Evolutionary conservation across 2,797 vertebrate species (phyloP), one percentile per base, ranked within the genome.

Genomic region (Anguilla megastoma): DNA sequence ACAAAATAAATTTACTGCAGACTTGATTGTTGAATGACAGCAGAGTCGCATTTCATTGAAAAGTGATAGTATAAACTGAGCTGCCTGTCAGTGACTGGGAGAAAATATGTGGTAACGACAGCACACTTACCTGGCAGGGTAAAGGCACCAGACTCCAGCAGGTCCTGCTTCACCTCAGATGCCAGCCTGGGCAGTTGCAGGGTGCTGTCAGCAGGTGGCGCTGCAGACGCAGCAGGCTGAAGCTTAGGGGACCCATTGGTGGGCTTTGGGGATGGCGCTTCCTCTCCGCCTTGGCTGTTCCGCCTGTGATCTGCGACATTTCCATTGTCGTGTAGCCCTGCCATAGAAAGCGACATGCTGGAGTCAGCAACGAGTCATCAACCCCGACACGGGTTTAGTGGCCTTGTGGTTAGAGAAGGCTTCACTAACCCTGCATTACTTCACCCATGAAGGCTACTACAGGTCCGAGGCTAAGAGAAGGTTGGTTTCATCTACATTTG

Each of bases 111-210:
- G 41, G 24, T n/a, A 36, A 79, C 16, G 48, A 56, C n/a, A 6
- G 8, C 10, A 58, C 89, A 86, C 92, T 86, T 92, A 98, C 97
- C 97, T 90, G 97, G 96, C 36, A 98, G 88, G 21, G 94, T 92
- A 76, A 97, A 52, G 18, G 95, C 94, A 1, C 95, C 96, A 0
- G 97, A 97, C 27, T 93, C 91, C 86, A 97, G 94, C 88, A 97
- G 94, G 82, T 96, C 95, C 66, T 93, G 93, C 90, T 94, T 95
- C 90, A 97, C 91, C 85, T 96, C 95, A 86, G 96, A 93, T 88
- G 94, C 91, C 71, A 90, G 91, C 80, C 89, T 94, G 83, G 95
- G 95, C 66, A 94, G 90, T 0, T 88, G 87, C 33, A 88, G 27
- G 60, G 76, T 80, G 21, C 86, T 88, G 86, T 93, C 91, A 85